Evolutionary conservation across 2,888 invertebrate species (phyloP), one percentile per base, ranked within the genome.

Genomic region (Plagodis pulveraria): DNA sequence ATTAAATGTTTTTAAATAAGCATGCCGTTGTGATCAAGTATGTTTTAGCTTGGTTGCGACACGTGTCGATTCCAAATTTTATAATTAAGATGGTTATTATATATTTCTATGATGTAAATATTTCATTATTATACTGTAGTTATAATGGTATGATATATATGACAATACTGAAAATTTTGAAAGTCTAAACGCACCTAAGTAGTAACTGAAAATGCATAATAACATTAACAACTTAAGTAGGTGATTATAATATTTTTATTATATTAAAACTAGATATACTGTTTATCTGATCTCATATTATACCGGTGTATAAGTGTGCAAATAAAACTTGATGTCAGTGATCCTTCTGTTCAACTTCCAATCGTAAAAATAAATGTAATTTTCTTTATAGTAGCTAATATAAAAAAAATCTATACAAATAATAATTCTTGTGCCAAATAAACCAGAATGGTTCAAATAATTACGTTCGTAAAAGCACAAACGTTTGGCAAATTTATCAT

Each of bases 101-200:
- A 42, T 57, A 54, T 54, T 60, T 65, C 58, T 58, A 32, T 56
- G 47, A 56, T 65, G 59, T 57, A 62, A 44, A 59, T 56, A 62
- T 46, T 55, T 49, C 41, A 43, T 32, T 35, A 32, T 45, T 41
- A 38, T 48, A 47, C 43, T 51, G 32, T 33, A 12, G 46, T 47
- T n/a, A 22, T 49, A 36, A 43, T n/a, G 48, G 49, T 48, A 55
- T 50, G 43, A 10, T 45, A 34, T 50, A 50, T 62, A 58, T 51
- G 55, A 62, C 62, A 62, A 62, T 62, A 58, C 50, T 47, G 36
- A 38, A 8, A 40, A 47, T 36, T 47, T 48, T 46, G 32, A 50
- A 46, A 58, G 36, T 9, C 35, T 48, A 40, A n/a, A 36, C 11
- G 48, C 44, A 55, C 44, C 12, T 51, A 47, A 10, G 49, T 48